Evolutionary conservation across 2,888 invertebrate genomes (phyloP).

Genomic region (Ophonus ardosiacus): DNA sequence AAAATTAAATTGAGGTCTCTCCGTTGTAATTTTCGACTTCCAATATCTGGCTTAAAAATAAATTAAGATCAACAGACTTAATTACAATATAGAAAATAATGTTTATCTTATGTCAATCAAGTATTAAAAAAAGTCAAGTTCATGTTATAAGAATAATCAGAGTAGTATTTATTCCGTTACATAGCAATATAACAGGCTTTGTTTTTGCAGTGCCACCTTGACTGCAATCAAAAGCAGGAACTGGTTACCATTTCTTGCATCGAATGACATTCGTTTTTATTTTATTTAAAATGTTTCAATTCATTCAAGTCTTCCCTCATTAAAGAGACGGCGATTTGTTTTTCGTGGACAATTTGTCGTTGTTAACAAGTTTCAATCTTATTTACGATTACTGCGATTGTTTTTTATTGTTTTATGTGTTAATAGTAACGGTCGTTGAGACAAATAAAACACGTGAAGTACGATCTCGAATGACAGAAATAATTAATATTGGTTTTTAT

Average conservation of each 20-base stretch:
- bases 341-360: slow-evolving; percentile 15
- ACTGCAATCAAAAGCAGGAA: slow-evolving; percentile 33
- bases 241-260: slow-evolving; percentile 40
- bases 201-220: slow-evolving; percentile 35
- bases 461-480: background rate
- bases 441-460: slow-evolving; percentile 20
- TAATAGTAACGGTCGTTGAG: slow-evolving; percentile 2
- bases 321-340: slow-evolving; percentile 15
- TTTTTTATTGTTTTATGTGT: slow-evolving; percentile 17
- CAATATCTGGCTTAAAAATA: background rate
- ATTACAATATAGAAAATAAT: background rate
- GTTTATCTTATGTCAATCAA: slow-evolving; percentile 10
- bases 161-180: background rate
- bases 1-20: slow-evolving; percentile 5
- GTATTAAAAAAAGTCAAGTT: background rate
- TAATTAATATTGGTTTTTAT: background rate
- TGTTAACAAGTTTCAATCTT: slow-evolving; percentile 18
- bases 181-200: slow-evolving; percentile 11
- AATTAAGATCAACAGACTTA: slow-evolving; percentile 5
- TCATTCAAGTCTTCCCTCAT: slow-evolving; percentile 30
- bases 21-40: background rate
- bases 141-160: background rate
- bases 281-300: slow-evolving; percentile 37
- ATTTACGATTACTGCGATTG: slow-evolving; percentile 33
- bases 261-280: slow-evolving; percentile 4